Percentiles rank a stretch among this genome's conserved stretches.
Conservation (phyloP, 2,888 invertebrate genomes). For the Agonopterix alstromeriana region DNA sequence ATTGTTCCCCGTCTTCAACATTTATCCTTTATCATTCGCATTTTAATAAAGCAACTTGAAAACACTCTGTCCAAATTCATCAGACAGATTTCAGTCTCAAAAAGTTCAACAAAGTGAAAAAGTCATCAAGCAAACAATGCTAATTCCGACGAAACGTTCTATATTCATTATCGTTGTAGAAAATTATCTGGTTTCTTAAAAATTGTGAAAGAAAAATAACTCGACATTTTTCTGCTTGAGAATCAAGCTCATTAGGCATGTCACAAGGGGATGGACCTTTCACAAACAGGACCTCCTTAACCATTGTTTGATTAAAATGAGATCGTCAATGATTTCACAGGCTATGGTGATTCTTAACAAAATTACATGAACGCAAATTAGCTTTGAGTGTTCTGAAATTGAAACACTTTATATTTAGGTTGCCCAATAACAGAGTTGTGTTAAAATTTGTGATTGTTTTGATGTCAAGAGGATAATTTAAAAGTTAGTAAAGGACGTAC, state of each 20-base stretch:
- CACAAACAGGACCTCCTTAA: constrained; percentile 22
- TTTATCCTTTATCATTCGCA: too few relatives aligned
- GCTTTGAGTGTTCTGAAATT: too few relatives aligned
- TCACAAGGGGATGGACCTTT: constrained; percentile 15
- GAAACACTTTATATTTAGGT: too few relatives aligned
- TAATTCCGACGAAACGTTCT: constrained; percentile 14
- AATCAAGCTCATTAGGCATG: constrained; percentile 33
- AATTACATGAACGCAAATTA: too few relatives aligned
- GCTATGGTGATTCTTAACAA: neutral
- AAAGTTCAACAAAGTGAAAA: constrained; percentile 8
- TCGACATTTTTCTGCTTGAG: constrained; percentile 14
- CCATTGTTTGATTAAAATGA: constrained; percentile 29
- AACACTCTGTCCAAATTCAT: too few relatives aligned
- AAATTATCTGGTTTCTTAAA: constrained; percentile 23
- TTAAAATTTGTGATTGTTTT: too few relatives aligned
- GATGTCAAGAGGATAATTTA: too few relatives aligned
- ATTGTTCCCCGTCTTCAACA: too few relatives aligned
- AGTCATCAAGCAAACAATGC: constrained; percentile 11
- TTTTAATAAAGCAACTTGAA: too few relatives aligned
- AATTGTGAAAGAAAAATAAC: constrained; percentile 20
- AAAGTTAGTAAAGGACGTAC: too few relatives aligned
- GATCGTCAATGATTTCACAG: neutral
- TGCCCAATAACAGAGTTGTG: too few relatives aligned
- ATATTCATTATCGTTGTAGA: constrained; percentile 23
- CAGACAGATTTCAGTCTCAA: neutral